Evolutionary conservation across 92 coral and sea anemone species (phyloP).

Genomic region (Zoanthus solanderi): DNA sequence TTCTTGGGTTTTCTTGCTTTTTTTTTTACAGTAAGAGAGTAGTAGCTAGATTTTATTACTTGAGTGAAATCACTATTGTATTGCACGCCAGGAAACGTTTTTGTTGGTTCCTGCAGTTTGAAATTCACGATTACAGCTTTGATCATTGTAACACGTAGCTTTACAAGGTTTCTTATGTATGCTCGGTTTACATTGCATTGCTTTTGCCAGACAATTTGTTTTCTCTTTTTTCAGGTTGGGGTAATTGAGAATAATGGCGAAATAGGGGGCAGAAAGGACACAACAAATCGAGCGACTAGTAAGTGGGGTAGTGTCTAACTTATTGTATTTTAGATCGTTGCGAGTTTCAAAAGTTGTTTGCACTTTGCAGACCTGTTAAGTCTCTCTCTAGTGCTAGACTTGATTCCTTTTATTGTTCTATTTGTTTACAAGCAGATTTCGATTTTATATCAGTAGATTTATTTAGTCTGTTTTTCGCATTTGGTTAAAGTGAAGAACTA

Average conservation of each 20-base stretch:
- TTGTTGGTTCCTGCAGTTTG: not conserved
- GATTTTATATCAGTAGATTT: not conserved
- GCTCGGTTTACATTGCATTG: slow-evolving; percentile 13
- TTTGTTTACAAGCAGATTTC: slow-evolving; percentile 22
- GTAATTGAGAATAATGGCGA: slow-evolving; percentile 89
- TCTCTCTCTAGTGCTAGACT: not conserved
- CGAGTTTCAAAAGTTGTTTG: not conserved
- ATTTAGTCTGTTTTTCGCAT: not conserved
- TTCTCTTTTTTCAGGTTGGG: slow-evolving; percentile 73
- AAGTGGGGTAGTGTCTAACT: slow-evolving; percentile 53
- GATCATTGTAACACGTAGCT: slow-evolving; percentile 20
- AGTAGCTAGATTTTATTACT: not conserved
- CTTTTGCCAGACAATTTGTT: slow-evolving; percentile 18
- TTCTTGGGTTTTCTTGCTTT: not conserved
- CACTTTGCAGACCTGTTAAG: not conserved
- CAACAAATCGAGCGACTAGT: slow-evolving; percentile 60
- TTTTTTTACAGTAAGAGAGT: not conserved
- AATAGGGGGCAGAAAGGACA: slow-evolving; percentile 71
- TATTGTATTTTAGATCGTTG: slow-evolving; percentile 15
- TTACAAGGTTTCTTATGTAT: not conserved
- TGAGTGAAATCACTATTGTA: not conserved
- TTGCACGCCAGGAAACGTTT: not conserved
- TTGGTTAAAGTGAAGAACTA: not conserved
- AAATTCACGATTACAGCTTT: slow-evolving; percentile 17
- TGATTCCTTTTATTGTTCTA: not conserved